phyloP scores from a whole-genome alignment of 2,113 vertebrate species.

The Porphyrio hochstetteri region DNA sequence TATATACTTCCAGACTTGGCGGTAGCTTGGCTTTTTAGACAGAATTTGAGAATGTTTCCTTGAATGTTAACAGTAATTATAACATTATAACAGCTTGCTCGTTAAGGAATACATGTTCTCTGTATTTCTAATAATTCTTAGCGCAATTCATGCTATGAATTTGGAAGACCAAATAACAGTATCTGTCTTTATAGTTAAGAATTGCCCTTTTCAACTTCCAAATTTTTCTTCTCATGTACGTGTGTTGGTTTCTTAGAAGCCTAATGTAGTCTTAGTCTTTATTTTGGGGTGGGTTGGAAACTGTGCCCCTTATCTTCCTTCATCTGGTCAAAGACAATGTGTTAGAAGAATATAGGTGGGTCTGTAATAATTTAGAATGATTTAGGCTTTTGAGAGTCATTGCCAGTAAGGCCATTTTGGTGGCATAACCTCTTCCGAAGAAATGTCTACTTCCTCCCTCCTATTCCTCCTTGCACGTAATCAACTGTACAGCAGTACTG shows the following conservation, averaged over 20 bases:
- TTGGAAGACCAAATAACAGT: background rate
- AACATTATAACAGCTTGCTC: background rate
- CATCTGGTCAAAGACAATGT: background rate
- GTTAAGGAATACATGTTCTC: background rate
- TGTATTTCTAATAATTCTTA: background rate
- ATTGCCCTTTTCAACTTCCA: background rate
- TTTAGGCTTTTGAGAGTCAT: background rate
- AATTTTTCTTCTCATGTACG: background rate
- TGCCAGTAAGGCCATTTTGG: background rate
- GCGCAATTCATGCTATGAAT: background rate
- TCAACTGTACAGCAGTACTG: background rate
- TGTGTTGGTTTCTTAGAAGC: background rate
- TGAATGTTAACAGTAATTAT: background rate
- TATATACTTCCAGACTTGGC: background rate
- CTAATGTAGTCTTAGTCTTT: background rate
- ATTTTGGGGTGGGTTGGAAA: background rate
- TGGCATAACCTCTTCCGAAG: background rate
- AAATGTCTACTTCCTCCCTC: background rate
- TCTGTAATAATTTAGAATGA: background rate
- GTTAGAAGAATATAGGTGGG: background rate
- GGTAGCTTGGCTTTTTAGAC: background rate
- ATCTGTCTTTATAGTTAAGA: background rate
- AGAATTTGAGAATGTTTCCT: background rate
- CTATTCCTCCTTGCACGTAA: background rate
- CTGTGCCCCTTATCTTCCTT: background rate